Evolutionary conservation across 2,797 vertebrate genomes (phyloP).

Genomic region (Huso huso): DNA sequence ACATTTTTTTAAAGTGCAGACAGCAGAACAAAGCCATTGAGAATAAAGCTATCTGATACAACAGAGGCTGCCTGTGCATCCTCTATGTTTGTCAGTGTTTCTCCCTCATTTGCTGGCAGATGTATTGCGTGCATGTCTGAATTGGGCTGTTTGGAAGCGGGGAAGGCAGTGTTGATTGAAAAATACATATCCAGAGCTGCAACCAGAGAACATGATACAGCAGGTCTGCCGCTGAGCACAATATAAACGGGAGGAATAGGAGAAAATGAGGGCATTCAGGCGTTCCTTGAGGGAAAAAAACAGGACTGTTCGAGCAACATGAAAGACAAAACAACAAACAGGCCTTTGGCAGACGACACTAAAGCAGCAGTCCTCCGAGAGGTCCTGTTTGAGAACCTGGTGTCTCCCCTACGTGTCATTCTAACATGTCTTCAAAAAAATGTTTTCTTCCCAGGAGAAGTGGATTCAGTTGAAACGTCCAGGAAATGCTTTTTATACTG

Average conservation of each 20-base stretch:
- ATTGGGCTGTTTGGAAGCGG: too few relatives aligned
- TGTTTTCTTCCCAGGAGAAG: too few relatives aligned
- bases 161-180: slow-evolving; percentile 22
- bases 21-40: slow-evolving; percentile 1
- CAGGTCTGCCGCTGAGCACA: slow-evolving; percentile 14
- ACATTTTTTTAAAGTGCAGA: neutral
- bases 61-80: neutral
- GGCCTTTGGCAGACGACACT: too few relatives aligned
- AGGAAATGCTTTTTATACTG: too few relatives aligned
- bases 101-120: neutral
- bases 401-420: too few relatives aligned
- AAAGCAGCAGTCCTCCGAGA: too few relatives aligned
- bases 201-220: slow-evolving; percentile 14
- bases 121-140: neutral
- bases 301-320: too few relatives aligned
- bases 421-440: too few relatives aligned
- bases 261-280: neutral
- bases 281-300: slow-evolving; percentile 13
- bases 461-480: too few relatives aligned
- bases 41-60: neutral
- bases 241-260: neutral
- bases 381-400: too few relatives aligned
- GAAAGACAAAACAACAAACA: too few relatives aligned
- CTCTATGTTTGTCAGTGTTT: neutral
- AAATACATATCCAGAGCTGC: slow-evolving; percentile 24